Evolutionary conservation across 2,888 invertebrate species (phyloP), one percentile per base, ranked within the genome.

Genomic region (Ommatoiulus sabulosus): DNA sequence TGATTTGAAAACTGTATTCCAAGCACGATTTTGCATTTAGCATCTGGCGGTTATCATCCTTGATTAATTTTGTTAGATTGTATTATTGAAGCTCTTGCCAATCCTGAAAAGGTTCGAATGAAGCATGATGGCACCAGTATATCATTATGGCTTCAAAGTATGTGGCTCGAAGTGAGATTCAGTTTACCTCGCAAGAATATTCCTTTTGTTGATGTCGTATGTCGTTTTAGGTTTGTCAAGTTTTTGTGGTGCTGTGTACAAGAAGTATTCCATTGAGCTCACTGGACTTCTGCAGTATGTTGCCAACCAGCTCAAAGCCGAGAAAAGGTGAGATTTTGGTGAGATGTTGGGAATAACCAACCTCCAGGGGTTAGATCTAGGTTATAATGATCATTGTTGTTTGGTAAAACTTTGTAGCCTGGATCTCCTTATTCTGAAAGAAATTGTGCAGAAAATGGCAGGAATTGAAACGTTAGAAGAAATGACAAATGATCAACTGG

Each of bases 371-470:
- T 44, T 46, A 3, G 15, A 44, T n/a, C 15, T 24, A n/a, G 43
- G 15, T 7, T 35, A 35, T 17, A 17, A 5, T 35, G 35, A 85
- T 48, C 24, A 86, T 35, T 20, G 80, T 86, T 72, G 24, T 35
- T 35, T 35, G 35, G 35, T 35, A 35, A 35, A 35, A 92, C 96
- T 97, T 93, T 95, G 96, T 94, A 98, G 99, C 93, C 94, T 98
- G 91, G 94, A 94, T 91, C 91, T 94, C 91, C 93, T 99, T 48
- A 96, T 99, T 90, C 94, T 99, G 89, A 97, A 99, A 92, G 99
- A 99, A 94, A 97, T 99, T 90, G 97, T 99, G 84, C 98, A 98
- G 93, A 99, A 99, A 94, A 99, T 99, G 99, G 97, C 98, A 0
- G 99, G 99, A 0, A 97, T 99, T 89, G 99, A 99, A 93, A 96